Evolutionary conservation across 2,113 vertebrate species (phyloP).

Genomic region (Seriola dumerili): DNA sequence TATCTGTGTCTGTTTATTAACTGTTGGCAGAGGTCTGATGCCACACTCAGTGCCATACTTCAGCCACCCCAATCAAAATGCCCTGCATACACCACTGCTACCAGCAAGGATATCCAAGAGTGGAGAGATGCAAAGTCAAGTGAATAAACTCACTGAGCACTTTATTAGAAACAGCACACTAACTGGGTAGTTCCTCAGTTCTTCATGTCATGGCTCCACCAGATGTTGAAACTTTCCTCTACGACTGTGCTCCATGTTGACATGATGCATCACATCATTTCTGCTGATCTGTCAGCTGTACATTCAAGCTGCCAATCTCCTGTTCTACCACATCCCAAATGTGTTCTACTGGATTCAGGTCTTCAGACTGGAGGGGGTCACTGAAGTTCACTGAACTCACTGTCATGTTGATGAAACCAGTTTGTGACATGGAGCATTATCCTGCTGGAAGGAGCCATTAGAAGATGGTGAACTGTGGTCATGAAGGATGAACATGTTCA

Average conservation of each 20-base stretch:
- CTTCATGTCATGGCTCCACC: no score
- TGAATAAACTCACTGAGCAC: neutral
- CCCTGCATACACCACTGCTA: neutral
- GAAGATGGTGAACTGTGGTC: neutral
- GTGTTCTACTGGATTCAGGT: neutral
- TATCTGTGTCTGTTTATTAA: slow-evolving; percentile 24
- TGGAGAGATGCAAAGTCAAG: slow-evolving; percentile 26
- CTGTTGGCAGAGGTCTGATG: slow-evolving; percentile 1
- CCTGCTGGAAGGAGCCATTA: neutral
- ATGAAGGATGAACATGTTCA: neutral
- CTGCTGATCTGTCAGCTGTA: neutral
- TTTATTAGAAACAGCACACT: no score
- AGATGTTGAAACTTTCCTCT: neutral
- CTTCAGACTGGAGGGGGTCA: neutral
- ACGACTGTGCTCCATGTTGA: neutral
- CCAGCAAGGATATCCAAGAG: neutral
- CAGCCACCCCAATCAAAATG: neutral
- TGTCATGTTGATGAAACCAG: neutral
- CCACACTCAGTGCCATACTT: slow-evolving; percentile 16
- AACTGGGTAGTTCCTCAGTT: no score
- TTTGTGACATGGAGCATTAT: neutral
- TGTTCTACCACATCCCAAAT: neutral
- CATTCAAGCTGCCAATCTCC: neutral
- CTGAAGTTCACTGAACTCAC: no score
- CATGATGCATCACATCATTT: neutral